These are phyloP conservation scores for Colaptes auratus DNA, from an alignment of 2,113 vertebrate genomes.

Conservation along the genomic window DNA sequence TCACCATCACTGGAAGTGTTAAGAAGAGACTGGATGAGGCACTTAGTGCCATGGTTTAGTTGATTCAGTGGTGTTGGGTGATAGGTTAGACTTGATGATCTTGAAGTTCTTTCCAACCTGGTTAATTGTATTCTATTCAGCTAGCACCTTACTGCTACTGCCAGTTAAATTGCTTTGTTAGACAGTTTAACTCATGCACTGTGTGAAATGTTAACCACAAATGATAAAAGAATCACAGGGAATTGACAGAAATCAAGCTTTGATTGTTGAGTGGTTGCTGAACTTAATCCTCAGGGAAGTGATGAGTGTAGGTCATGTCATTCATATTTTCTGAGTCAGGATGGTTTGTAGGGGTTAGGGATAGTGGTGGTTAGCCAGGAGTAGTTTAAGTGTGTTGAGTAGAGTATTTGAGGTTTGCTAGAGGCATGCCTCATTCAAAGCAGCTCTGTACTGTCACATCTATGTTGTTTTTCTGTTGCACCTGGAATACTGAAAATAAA, in stretches of 20 bases:
- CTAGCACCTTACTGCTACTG: accelerated
- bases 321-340: neutral
- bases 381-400: neutral
- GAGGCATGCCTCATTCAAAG: neutral
- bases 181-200: neutral
- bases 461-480: neutral
- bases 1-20: no score
- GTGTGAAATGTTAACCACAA: neutral
- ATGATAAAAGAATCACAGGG: neutral
- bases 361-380: neutral
- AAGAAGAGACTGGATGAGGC: no score
- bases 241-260: neutral
- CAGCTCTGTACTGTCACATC: accelerated
- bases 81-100: no score
- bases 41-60: no score
- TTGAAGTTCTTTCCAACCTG: no score
- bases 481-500: neutral
- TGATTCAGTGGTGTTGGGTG: no score
- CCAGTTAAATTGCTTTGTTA: neutral
- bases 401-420: neutral
- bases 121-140: neutral
- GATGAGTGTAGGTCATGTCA: neutral
- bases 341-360: neutral
- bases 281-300: neutral
- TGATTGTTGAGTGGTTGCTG: neutral